Conservation (phyloP, 2,113 vertebrate species). For the Megaleporinus macrocephalus region DNA sequence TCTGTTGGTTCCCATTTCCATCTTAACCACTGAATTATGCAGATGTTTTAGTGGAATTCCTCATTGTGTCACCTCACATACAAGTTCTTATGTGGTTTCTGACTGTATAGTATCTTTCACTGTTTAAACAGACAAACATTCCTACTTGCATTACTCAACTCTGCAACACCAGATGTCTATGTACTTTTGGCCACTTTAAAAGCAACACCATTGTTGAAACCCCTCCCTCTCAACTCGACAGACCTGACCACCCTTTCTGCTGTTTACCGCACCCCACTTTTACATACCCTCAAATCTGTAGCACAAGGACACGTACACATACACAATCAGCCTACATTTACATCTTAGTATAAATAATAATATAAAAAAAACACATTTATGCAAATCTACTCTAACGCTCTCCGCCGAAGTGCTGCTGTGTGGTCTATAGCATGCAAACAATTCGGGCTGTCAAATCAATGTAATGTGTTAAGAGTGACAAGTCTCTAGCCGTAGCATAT, state of each 20-base stretch:
- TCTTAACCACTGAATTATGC: no score
- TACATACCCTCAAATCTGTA: neutral
- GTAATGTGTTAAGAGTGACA: constrained; percentile 28
- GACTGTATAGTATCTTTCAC: neutral
- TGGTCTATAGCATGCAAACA: neutral
- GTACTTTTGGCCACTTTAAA: neutral
- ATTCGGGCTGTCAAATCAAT: neutral
- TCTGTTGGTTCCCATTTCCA: no score
- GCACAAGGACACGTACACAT: neutral
- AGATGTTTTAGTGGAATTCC: no score
- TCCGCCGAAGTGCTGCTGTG: neutral
- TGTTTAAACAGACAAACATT: neutral
- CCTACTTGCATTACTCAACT: neutral
- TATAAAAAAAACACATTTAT: no score
- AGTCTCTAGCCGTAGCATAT: neutral
- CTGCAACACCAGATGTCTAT: neutral
- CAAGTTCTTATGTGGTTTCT: no score
- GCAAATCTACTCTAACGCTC: neutral
- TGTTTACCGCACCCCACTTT: constrained; percentile 45
- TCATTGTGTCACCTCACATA: no score
- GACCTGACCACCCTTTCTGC: constrained; percentile 41
- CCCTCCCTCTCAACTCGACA: constrained; percentile 20
- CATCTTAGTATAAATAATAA: neutral
- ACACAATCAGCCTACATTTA: neutral
- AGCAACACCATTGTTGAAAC: constrained; percentile 49